Base-by-base conservation (phyloP, 2,113 vertebrate species). In the Chaenocephalus aceratus region DNA sequence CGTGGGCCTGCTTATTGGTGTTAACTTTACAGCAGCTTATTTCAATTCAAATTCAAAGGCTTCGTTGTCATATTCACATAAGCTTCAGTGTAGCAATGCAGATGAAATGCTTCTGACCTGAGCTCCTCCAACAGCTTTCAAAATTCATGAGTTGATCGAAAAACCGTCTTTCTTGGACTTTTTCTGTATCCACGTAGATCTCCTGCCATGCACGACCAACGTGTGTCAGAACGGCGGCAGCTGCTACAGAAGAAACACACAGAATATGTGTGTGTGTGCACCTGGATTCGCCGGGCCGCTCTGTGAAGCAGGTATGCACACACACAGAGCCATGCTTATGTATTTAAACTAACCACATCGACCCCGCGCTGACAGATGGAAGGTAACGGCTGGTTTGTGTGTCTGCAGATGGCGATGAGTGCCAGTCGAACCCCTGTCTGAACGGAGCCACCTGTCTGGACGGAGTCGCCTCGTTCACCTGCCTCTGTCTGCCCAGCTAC, bases 401-500 rank as follows among this genome's bases (percentile, higher is more conserved):
- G 54, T 93, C 71, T 36, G 73, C 89, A 99, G 98, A 99, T 85
- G 88, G 96, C 0, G 98, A 99, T 44, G 97, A 99, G 87, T 99
- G 98, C 83, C 96, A 96, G 75, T 97, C 96, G 2, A 97, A 97
- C 86, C 97, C 97, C 0, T 99, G 98, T 81, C 93, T 94, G 77
- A 99, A 99, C 14, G 98, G 98, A 88, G 97, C 96, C 79, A 98
- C 97, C 0, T 99, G 98, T 64, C 85, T 97, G 34, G 98, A 99
- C 0, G 95, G 96, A 2, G 84, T 95, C 74, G 95, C 94, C 84
- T 95, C 94, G 3, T 99, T 97, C 88, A 94, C 78, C 61, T 99
- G 97, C 48, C 88, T 98, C 56, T 99, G 98, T 82, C 96, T 99
- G 67, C 98, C 97, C 65, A 99, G 98, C 91, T 99, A 99, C 2